Base-by-base conservation (phyloP, 2,888 invertebrate genomes). In the Morinoia aosen region DNA sequence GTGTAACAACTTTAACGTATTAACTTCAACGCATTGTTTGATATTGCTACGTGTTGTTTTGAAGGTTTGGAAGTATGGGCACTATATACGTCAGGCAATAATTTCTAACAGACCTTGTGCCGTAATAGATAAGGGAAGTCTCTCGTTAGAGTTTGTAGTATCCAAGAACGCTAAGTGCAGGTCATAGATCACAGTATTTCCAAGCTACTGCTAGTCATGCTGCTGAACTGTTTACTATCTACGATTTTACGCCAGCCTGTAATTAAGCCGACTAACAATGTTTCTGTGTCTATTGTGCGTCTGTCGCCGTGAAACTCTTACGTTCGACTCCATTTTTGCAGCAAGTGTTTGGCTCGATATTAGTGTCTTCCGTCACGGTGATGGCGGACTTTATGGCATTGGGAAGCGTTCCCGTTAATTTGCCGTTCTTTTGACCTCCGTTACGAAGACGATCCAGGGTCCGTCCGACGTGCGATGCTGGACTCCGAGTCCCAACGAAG, bases 361-460 rank as follows among this genome's bases (percentile, higher is more conserved):
- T 90, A 90, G 90, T 48, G 90, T 90, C 90, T 90, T 90, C 90
- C 90, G 90, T 90, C 48, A 48, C 90, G 90, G 90, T 90, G 40
- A 90, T 90, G 90, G 48, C 90, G 40, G 90, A 90, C 90, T 39
- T 90, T 40, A 90, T 90, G 90, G 90, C 90, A 90, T 90, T 48
- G 90, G 90, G 90, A 90, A 90, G 90, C 90, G 39, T 19, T 90
- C 40, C 90, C 90, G 90, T 90, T 40, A 90, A 90, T 90, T 90
- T 48, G 90, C 90, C 90, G 90, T 90, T 90, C 90, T 90, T 90
- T 40, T 90, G 90, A 90, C 90, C 90, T 90, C 90, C 90, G 90
- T 90, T 90, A 90, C 48, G 48, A 90, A 8, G 90, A 64, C 19
- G 64, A 48, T 90, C 40, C 40, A 10, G 39, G 40, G 90, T 16